Conservation (phyloP, 2,797 vertebrate species). For the Xyrichtys novacula region DNA sequence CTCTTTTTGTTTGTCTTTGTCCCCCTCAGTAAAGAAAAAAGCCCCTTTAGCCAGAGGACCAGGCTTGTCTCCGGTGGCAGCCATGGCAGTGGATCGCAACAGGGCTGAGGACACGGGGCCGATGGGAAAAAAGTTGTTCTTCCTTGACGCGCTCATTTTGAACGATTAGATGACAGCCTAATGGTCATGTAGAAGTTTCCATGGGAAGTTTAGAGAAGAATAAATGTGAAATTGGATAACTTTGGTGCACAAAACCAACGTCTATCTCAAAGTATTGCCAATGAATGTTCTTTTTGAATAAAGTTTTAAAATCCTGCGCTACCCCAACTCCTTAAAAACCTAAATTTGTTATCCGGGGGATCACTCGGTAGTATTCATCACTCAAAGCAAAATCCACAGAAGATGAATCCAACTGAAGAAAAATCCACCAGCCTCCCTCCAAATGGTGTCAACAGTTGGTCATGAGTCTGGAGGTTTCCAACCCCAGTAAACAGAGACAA, state of each 20-base stretch:
- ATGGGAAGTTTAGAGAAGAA: background rate
- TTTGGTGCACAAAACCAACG: too few species aligned
- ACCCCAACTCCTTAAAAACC: background rate
- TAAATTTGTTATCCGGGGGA: background rate
- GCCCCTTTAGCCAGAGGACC: conserved; percentile 65
- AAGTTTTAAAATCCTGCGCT: background rate
- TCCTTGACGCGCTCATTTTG: conserved; percentile 63
- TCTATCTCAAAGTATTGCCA: background rate
- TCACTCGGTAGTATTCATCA: background rate
- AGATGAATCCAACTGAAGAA: conserved; percentile 10
- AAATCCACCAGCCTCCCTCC: conserved; percentile 12
- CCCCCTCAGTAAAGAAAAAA: conserved; percentile 52
- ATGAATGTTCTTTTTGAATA: too few species aligned
- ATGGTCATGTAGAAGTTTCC: background rate
- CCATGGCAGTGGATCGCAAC: conserved; percentile 51
- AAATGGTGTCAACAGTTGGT: conserved; percentile 62
- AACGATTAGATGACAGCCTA: background rate
- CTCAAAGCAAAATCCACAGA: conserved; percentile 16
- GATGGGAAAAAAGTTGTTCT: conserved; percentile 48
- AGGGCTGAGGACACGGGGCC: conserved; percentile 60
- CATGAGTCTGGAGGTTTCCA: conserved; percentile 46
- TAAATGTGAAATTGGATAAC: too few species aligned
- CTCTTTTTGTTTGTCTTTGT: conserved; percentile 34
- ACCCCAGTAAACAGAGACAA: conserved; percentile 40
- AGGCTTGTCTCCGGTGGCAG: conserved; percentile 62